Evolutionary conservation across 2,797 vertebrate species (phyloP).

Genomic region (Australoheros facetus): DNA sequence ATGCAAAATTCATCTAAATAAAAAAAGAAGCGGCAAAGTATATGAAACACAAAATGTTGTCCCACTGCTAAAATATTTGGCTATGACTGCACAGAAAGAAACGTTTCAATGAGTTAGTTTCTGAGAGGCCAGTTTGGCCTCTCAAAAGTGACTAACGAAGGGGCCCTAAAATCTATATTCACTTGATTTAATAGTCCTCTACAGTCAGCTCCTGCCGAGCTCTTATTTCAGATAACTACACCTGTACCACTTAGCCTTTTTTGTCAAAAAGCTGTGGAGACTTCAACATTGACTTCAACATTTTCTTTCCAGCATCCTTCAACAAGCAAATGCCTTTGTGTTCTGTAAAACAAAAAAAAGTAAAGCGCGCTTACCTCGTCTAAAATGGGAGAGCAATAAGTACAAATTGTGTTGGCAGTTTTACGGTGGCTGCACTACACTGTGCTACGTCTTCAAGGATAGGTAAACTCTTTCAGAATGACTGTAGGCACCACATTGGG

Average conservation of each 20-base stretch:
- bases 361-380: not conserved
- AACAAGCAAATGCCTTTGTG: not conserved
- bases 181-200: not conserved
- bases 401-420: slow-evolving; percentile 1
- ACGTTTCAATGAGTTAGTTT: not conserved
- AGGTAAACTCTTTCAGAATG: slow-evolving; percentile 16
- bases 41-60: not conserved
- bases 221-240: slow-evolving; percentile 3
- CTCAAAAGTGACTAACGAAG: not conserved
- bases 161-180: not conserved
- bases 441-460: not conserved
- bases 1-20: not conserved
- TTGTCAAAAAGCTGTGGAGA: not conserved
- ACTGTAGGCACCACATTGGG: not conserved
- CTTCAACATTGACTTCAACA: not conserved
- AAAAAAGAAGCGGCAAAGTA: not conserved
- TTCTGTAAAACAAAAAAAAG: not conserved
- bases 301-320: not conserved
- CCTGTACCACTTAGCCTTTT: not conserved
- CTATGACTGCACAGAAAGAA: not conserved
- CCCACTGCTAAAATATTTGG: not conserved
- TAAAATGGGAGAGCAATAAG: not conserved
- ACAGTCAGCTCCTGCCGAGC: not conserved
- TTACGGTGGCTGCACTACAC: slow-evolving; percentile 22
- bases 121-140: not conserved